Evolutionary conservation across 2,888 invertebrate species (phyloP).

Genomic region (Ellobium chinense): DNA sequence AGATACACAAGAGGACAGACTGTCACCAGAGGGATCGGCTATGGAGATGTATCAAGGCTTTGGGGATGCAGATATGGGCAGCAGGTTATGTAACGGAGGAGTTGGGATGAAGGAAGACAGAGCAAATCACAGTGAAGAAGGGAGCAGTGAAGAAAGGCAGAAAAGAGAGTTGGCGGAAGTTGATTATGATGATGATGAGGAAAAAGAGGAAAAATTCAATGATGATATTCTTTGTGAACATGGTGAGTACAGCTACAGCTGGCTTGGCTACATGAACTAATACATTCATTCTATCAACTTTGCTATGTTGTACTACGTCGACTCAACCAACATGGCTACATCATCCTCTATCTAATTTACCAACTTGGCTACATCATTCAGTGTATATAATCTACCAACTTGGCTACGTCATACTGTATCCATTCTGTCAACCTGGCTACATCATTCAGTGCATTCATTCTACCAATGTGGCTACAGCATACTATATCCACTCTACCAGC

Average conservation of each 20-base stretch:
- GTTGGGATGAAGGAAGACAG: background rate
- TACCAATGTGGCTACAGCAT: too few species aligned
- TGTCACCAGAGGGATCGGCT: background rate
- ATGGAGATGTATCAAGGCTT: background rate
- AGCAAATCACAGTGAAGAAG: constrained; percentile 2
- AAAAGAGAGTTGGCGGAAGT: background rate
- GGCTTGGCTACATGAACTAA: too few species aligned
- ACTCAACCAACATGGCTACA: too few species aligned
- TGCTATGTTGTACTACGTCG: too few species aligned
- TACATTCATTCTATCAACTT: too few species aligned
- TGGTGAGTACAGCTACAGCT: constrained; percentile 77
- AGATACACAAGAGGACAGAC: background rate
- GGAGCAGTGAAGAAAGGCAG: constrained; percentile 23
- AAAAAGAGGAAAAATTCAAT: constrained; percentile 79
- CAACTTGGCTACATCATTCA: too few species aligned
- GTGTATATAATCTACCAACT: too few species aligned
- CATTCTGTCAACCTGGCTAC: too few species aligned
- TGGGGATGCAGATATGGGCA: background rate
- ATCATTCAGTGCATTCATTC: too few species aligned
- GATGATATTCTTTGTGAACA: constrained; percentile 82
- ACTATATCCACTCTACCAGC: too few species aligned
- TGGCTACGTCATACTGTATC: too few species aligned
- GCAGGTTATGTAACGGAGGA: background rate
- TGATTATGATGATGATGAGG: constrained; percentile 38
- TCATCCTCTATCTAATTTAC: too few species aligned